phyloP scores from a whole-genome alignment of 2,888 invertebrate genomes.

The Hydropsyche betteni region DNA sequence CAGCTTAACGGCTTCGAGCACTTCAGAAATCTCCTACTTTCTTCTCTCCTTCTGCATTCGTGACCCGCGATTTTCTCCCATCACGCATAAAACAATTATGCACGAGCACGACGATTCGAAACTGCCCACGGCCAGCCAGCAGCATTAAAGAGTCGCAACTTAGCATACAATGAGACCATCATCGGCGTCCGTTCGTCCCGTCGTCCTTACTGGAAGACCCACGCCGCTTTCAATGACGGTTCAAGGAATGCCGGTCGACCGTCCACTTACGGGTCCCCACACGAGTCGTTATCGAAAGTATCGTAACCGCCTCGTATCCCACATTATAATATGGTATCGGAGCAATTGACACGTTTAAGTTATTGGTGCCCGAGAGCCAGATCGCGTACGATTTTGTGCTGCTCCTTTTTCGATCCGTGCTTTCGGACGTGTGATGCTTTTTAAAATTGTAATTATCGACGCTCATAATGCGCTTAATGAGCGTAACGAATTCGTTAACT shows the following conservation, averaged over 20 bases:
- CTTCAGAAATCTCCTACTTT: conserved; percentile 9
- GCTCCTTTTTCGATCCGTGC: not conserved
- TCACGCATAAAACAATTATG: too few species aligned
- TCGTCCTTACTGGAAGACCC: conserved; percentile 10
- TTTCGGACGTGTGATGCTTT: not conserved
- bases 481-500: conserved; percentile 24
- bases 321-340: not conserved
- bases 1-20: conserved; percentile 11
- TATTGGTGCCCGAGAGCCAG: too few species aligned
- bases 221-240: conserved; percentile 1
- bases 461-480: conserved; percentile 14
- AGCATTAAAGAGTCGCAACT: too few species aligned
- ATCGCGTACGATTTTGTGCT: not conserved
- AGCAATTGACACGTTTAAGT: conserved; percentile 10
- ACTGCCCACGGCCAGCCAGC: too few species aligned
- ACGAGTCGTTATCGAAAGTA: conserved; percentile 12
- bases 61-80: too few species aligned
- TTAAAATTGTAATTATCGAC: not conserved
- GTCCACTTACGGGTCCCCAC: conserved; percentile 11
- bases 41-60: not conserved
- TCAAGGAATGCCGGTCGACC: conserved; percentile 4
- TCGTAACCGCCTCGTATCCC: conserved; percentile 2
- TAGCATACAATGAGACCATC: too few species aligned
- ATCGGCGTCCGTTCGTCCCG: not conserved
- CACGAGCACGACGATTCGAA: too few species aligned